Conservation (phyloP, 2,888 invertebrate genomes). For the Lasioglossum malachurum region DNA sequence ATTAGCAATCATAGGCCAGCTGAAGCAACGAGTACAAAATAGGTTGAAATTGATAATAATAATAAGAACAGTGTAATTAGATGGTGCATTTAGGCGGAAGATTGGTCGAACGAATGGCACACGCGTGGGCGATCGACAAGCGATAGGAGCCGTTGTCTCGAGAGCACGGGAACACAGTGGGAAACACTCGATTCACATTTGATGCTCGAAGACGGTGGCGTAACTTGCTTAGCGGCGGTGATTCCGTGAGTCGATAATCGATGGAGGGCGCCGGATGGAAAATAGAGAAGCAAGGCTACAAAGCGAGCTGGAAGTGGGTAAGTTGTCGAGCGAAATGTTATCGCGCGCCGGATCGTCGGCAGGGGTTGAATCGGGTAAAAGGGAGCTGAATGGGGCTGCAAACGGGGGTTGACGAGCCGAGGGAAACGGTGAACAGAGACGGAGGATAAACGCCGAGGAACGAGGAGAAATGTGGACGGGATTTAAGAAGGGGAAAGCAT, state of each 20-base stretch:
- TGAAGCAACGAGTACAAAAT: too few species aligned
- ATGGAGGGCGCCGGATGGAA: slow-evolving; percentile 67
- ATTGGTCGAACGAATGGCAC: background rate
- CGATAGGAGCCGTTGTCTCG: slow-evolving; percentile 31
- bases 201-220: slow-evolving; percentile 59
- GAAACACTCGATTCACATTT: slow-evolving; percentile 61
- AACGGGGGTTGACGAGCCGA: slow-evolving; percentile 74
- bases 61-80: background rate
- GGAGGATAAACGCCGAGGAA: slow-evolving; percentile 65
- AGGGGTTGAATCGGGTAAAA: slow-evolving; percentile 77
- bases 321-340: slow-evolving; percentile 84
- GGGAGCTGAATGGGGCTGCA: slow-evolving; percentile 81
- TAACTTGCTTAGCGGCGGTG: slow-evolving; percentile 62
- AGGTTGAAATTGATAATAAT: background rate
- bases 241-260: slow-evolving; percentile 71
- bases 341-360: slow-evolving; percentile 81
- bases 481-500: slow-evolving; percentile 78
- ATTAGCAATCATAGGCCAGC: background rate
- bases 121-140: slow-evolving; percentile 33
- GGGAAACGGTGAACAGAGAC: slow-evolving; percentile 67
- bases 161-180: slow-evolving; percentile 20
- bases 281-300: slow-evolving; percentile 72
- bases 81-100: background rate
- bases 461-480: slow-evolving; percentile 70
- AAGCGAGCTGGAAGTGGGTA: slow-evolving; percentile 81